phyloP scores from a whole-genome alignment of 2,113 vertebrate species.

The Paracanthobrama guichenoti region DNA sequence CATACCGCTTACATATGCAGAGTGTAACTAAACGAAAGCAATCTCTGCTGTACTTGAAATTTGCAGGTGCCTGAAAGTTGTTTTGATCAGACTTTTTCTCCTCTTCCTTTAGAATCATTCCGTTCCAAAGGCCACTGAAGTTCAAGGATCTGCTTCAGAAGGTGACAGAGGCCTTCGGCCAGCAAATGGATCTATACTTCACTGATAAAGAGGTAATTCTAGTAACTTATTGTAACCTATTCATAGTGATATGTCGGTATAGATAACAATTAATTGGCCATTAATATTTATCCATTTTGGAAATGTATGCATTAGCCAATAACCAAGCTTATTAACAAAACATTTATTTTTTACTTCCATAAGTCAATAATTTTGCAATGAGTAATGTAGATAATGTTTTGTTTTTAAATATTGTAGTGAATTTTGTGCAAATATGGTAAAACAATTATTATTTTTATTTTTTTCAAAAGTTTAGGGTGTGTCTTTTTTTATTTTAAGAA shows the following conservation, averaged over 20 bases:
- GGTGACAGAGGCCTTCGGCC: constrained; percentile 88
- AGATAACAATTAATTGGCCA: neutral
- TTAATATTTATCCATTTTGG: neutral
- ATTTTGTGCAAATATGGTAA: neutral
- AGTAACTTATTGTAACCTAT: neutral
- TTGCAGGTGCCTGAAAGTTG: neutral
- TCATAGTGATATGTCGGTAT: neutral
- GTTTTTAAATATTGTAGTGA: neutral
- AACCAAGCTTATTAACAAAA: neutral
- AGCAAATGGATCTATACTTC: constrained; percentile 88
- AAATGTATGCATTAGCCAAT: neutral
- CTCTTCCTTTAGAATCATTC: constrained; percentile 81
- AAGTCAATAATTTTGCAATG: neutral
- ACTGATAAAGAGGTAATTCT: constrained; percentile 81
- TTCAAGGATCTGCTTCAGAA: constrained; percentile 89
- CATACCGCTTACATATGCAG: neutral
- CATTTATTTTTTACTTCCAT: neutral
- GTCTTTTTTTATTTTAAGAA: too few relatives aligned
- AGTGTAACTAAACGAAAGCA: neutral
- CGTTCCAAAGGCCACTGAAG: constrained; percentile 84
- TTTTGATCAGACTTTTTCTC: neutral
- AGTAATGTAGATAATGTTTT: neutral
- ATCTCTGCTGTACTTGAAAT: neutral
- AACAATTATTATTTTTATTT: too few relatives aligned
- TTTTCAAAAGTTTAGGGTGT: too few relatives aligned